A percentile compares a stretch with the other conserved stretches of the same genome.
phyloP scores from a whole-genome alignment of 2,888 invertebrate species.

The Polydrusus tereticollis region DNA sequence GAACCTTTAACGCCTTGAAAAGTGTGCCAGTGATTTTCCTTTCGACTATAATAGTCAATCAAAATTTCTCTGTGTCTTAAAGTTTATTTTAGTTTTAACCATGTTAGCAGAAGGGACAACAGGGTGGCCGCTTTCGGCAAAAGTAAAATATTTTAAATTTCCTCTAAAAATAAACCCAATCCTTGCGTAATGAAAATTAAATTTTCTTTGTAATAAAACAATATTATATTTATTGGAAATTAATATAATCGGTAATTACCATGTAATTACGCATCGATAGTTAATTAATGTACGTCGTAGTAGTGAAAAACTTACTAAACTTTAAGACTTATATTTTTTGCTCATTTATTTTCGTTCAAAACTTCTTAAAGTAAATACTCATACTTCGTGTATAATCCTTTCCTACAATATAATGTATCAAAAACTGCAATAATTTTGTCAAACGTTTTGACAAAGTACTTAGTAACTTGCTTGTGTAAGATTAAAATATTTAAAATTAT shows the following conservation, averaged over 20 bases:
- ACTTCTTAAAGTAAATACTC: slow-evolving; percentile 23
- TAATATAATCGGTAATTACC: background rate
- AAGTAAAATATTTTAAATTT: background rate
- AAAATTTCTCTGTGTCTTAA: slow-evolving; percentile 1
- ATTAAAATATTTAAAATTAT: slow-evolving; percentile 22
- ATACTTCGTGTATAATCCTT: slow-evolving; percentile 13
- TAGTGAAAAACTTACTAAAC: background rate
- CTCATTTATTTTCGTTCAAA: background rate
- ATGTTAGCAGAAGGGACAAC: background rate
- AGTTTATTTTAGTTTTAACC: background rate
- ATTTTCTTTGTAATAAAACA: no score
- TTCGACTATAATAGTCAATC: background rate
- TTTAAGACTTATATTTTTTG: background rate
- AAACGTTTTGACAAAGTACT: slow-evolving; percentile 18
- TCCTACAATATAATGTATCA: slow-evolving; percentile 10
- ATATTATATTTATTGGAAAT: background rate
- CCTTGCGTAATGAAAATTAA: no score
- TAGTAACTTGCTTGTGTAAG: slow-evolving; percentile 34
- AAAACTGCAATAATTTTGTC: slow-evolving; percentile 29
- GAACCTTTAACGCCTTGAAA: no score
- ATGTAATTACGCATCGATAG: no score
- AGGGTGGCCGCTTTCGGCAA: background rate
- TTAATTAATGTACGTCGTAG: background rate
- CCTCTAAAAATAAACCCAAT: background rate
- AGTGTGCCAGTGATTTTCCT: no score